These are phyloP conservation scores for Drosophila seguyi DNA, from an alignment of 1,140 invertebrate species.

Conservation along the genomic window DNA sequence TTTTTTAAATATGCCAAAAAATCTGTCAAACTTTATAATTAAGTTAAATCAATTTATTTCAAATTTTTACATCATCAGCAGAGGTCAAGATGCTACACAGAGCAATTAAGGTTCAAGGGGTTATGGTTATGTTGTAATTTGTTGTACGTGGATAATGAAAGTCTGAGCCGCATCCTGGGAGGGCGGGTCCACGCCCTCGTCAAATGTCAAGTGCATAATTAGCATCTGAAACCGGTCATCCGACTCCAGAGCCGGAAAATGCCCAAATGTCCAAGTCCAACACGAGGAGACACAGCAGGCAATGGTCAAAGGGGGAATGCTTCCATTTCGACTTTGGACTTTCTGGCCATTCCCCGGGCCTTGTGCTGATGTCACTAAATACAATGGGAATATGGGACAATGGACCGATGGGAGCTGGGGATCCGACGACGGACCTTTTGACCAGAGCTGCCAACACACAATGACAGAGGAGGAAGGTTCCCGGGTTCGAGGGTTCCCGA, in stretches of 20 bases:
- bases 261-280: slow-evolving; percentile 27
- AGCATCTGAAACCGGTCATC: slow-evolving; percentile 52
- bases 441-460: slow-evolving; percentile 37
- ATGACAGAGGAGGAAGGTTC: slow-evolving; percentile 9
- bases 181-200: slow-evolving; percentile 44
- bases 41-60: background rate
- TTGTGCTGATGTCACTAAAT: slow-evolving; percentile 47
- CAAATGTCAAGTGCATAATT: slow-evolving; percentile 81
- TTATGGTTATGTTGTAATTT: slow-evolving; percentile 45
- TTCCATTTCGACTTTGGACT: background rate
- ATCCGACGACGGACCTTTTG: slow-evolving; percentile 51
- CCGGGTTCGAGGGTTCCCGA: background rate
- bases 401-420: slow-evolving; percentile 42
- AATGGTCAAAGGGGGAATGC: slow-evolving; percentile 23
- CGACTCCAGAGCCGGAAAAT: slow-evolving; percentile 41
- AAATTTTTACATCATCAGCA: background rate
- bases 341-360: slow-evolving; percentile 4
- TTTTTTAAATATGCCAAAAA: background rate
- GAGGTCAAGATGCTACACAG: background rate
- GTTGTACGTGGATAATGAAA: slow-evolving; percentile 46
- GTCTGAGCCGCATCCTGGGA: slow-evolving; percentile 9
- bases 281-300: slow-evolving; percentile 13
- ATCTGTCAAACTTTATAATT: background rate
- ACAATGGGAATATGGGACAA: slow-evolving; percentile 56
- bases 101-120: slow-evolving; percentile 38